phyloP scores from a whole-genome alignment of 2,797 vertebrate species.

The Pseudotriccus pelzelni region DNA sequence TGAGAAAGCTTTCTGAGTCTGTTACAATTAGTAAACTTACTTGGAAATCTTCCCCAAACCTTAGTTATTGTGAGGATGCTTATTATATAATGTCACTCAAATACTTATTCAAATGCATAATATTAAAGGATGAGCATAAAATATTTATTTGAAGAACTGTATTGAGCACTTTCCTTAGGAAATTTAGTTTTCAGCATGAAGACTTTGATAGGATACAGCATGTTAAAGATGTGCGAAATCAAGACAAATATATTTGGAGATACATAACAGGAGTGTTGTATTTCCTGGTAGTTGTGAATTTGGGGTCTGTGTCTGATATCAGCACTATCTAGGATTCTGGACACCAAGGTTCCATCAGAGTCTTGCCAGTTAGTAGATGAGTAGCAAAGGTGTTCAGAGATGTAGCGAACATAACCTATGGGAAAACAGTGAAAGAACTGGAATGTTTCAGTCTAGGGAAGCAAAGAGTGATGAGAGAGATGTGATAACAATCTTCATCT shows the following conservation, averaged over 20 bases:
- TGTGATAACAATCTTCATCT: slow-evolving; percentile 1
- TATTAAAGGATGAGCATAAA: neutral
- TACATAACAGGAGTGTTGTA: neutral
- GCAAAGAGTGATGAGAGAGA: slow-evolving; percentile 19
- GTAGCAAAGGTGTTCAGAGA: neutral
- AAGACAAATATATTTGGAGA: neutral
- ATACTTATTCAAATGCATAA: neutral
- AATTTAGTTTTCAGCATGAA: neutral
- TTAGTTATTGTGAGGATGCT: neutral
- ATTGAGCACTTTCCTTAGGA: neutral
- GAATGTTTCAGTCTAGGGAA: neutral
- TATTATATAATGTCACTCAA: neutral
- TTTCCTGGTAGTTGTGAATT: neutral
- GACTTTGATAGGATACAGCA: neutral
- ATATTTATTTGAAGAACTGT: neutral
- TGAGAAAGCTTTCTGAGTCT: neutral
- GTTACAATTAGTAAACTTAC: neutral
- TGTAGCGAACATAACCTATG: neutral
- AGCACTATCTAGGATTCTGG: neutral
- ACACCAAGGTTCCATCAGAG: neutral
- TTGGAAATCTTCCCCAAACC: neutral
- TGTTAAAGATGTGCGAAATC: neutral
- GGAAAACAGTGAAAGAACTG: neutral
- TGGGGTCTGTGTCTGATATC: neutral
- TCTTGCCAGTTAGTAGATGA: neutral